A percentile compares a stretch with the other conserved stretches of the same genome.
Evolutionary conservation across 2,888 invertebrate species (phyloP).

Genomic region (Melinopterus prodromus): DNA sequence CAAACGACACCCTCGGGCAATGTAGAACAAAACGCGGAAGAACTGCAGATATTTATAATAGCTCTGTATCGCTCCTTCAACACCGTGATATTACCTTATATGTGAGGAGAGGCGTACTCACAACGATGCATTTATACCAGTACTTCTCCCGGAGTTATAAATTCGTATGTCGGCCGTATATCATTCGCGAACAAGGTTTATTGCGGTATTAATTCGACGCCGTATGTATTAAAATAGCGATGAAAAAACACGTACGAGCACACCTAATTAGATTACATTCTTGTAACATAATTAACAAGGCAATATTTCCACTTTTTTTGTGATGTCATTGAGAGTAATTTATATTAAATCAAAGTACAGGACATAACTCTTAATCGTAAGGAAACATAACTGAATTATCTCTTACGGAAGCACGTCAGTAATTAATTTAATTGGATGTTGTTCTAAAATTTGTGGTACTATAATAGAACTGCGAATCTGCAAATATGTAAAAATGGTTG

Average conservation of each 20-base stretch:
- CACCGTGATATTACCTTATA: constrained; percentile 27
- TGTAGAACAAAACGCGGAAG: constrained; percentile 25
- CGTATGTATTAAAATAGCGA: neutral
- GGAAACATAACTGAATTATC: too few relatives aligned
- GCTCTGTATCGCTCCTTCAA: constrained; percentile 24
- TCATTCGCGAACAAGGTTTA: constrained; percentile 24
- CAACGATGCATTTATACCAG: constrained; percentile 18
- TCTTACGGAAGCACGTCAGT: too few relatives aligned
- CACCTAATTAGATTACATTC: neutral
- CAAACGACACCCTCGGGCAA: neutral
- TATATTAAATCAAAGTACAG: neutral
- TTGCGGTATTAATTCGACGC: neutral
- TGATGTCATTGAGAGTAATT: neutral
- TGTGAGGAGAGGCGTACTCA: neutral
- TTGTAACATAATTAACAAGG: neutral
- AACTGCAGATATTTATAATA: constrained; percentile 21
- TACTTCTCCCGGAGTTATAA: constrained; percentile 18
- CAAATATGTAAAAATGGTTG: too few relatives aligned
- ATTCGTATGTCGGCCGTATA: constrained; percentile 10
- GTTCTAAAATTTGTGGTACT: too few relatives aligned
- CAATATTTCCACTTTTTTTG: neutral
- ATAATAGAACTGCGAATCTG: too few relatives aligned
- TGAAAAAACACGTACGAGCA: neutral
- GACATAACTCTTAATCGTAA: too few relatives aligned
- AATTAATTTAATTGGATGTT: too few relatives aligned